Evolutionary conservation across 2,888 invertebrate species (phyloP).

Genomic region (Frankliniella intonsa): DNA sequence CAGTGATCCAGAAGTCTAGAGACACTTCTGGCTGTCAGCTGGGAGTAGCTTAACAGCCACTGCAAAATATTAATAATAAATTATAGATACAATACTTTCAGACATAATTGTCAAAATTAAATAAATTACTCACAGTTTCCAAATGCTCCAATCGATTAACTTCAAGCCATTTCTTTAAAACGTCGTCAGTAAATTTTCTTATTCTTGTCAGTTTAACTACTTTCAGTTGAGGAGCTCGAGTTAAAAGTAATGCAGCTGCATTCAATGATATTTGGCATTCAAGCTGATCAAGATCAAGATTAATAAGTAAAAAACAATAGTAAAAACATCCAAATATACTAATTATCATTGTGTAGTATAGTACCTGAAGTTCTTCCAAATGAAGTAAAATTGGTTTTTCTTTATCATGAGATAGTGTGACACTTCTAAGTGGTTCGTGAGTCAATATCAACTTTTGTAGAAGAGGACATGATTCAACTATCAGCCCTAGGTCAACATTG

Average conservation of each 20-base stretch:
- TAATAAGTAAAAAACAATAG: neutral
- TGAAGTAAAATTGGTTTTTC: neutral
- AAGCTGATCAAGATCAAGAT: neutral
- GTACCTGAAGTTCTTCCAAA: neutral
- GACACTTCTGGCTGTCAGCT: neutral
- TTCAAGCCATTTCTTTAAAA: neutral
- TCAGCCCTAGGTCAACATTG: neutral
- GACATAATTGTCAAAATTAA: too few species aligned
- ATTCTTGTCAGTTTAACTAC: neutral
- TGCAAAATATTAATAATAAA: neutral
- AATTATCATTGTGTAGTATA: neutral
- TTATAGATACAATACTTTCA: neutral
- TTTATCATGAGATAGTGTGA: neutral
- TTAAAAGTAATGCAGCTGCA: neutral
- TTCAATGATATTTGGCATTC: constrained; percentile 5
- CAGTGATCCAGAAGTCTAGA: neutral
- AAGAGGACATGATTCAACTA: neutral
- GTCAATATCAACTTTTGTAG: neutral
- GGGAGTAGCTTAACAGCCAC: neutral
- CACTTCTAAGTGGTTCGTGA: neutral
- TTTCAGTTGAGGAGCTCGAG: neutral
- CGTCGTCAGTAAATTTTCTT: neutral
- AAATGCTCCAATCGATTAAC: neutral
- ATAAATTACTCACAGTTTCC: neutral
- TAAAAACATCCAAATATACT: neutral